Percentiles rank a stretch among this genome's conserved stretches.
These are phyloP conservation scores for Cyrtonyx montezumae DNA, from an alignment of 2,113 vertebrate species.

Conservation along the genomic window DNA sequence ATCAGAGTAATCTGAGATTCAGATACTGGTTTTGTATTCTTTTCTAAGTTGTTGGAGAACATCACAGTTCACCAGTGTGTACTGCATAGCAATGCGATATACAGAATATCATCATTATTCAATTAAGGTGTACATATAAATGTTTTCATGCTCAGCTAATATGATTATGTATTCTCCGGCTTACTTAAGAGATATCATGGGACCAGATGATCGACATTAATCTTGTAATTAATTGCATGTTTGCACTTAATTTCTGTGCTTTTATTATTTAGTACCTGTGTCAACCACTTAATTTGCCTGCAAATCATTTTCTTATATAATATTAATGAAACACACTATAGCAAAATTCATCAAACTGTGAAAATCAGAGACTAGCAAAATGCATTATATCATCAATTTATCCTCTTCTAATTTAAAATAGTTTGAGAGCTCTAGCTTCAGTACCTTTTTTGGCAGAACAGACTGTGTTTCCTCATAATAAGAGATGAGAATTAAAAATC, in stretches of 20 bases:
- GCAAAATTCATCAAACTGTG: constrained; percentile 52
- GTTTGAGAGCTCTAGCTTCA: neutral
- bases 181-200: neutral
- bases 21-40: neutral
- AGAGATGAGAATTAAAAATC: constrained; percentile 7
- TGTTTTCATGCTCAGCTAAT: constrained; percentile 17
- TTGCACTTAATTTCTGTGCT: constrained; percentile 60
- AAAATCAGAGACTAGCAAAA: constrained; percentile 46
- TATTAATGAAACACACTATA: constrained; percentile 56
- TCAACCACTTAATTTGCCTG: constrained; percentile 64
- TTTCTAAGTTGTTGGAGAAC: neutral
- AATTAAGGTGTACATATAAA: constrained; percentile 20
- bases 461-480: neutral
- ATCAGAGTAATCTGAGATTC: neutral
- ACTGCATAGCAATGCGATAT: neutral
- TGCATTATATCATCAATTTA: constrained; percentile 21
- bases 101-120: neutral
- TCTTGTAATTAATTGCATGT: constrained; percentile 45
- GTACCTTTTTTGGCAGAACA: neutral
- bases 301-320: constrained; percentile 44
- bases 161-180: neutral
- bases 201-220: neutral
- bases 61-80: neutral
- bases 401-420: constrained; percentile 3
- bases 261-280: constrained; percentile 69